Percentiles rank a stretch among this genome's conserved stretches.
phyloP scores from a whole-genome alignment of 2,888 invertebrate genomes.

The Timandra comae region DNA sequence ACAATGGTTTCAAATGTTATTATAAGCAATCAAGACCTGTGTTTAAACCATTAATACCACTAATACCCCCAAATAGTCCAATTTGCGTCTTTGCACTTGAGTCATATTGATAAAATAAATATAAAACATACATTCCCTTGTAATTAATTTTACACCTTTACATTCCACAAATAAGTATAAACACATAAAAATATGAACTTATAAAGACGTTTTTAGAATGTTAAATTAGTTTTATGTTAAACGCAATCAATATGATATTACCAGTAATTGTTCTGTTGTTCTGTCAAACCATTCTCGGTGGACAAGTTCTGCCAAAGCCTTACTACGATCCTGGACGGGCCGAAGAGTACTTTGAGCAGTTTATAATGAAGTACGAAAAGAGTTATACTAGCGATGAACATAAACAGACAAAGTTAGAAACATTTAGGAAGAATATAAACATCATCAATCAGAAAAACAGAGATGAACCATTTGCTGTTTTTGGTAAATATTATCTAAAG shows the following conservation, averaged over 20 bases:
- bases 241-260: neutral
- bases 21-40: too few species aligned
- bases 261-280: neutral
- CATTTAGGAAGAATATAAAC: neutral
- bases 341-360: conserved; percentile 1
- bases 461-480: neutral
- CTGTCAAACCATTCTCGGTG: neutral
- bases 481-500: neutral
- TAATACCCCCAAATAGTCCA: too few species aligned
- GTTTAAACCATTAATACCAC: too few species aligned
- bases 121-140: too few species aligned
- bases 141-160: too few species aligned
- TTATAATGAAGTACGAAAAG: conserved; percentile 1
- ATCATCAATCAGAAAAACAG: conserved; percentile 1
- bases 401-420: neutral
- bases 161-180: too few species aligned
- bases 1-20: too few species aligned
- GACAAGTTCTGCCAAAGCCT: neutral
- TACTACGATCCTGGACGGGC: conserved; percentile 2
- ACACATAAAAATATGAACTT: too few species aligned
- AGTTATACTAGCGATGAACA: neutral
- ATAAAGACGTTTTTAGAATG: too few species aligned
- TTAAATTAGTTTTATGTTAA: too few species aligned
- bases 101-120: too few species aligned
- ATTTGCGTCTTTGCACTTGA: too few species aligned